These are phyloP conservation scores for Stictocephala bisonia DNA, from an alignment of 2,888 invertebrate genomes.

Conservation along the genomic window DNA sequence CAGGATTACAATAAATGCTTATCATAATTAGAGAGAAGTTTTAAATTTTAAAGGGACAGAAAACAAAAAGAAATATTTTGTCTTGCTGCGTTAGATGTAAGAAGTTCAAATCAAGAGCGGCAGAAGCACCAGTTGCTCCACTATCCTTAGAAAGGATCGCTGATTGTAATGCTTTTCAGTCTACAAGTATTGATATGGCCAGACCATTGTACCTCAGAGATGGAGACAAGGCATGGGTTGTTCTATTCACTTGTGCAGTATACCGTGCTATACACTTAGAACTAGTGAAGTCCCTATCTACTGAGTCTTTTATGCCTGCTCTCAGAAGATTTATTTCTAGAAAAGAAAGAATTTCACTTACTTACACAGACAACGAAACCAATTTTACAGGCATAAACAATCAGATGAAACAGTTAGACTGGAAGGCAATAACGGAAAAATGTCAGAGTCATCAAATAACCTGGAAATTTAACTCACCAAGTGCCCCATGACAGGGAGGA, in stretches of 20 bases:
- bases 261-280: constrained; percentile 64
- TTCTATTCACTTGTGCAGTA: constrained; percentile 63
- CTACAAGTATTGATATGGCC: constrained; percentile 61
- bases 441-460: constrained; percentile 51
- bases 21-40: constrained; percentile 43
- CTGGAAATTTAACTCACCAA: constrained; percentile 63
- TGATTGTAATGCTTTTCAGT: constrained; percentile 53
- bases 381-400: constrained; percentile 63
- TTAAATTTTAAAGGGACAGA: constrained; percentile 48
- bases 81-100: constrained; percentile 51
- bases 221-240: constrained; percentile 60
- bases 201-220: constrained; percentile 47
- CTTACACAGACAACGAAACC: constrained; percentile 63
- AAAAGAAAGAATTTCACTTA: constrained; percentile 59
- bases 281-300: constrained; percentile 59
- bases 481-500: constrained; percentile 62
- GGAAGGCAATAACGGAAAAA: constrained; percentile 62
- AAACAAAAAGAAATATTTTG: neutral
- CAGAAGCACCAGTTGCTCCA: constrained; percentile 54
- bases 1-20: constrained; percentile 36
- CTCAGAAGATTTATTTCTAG: constrained; percentile 62
- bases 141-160: constrained; percentile 60
- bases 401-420: constrained; percentile 67
- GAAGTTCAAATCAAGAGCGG: constrained; percentile 53
- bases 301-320: constrained; percentile 60